Percentiles rank a stretch among this genome's conserved stretches.
These are phyloP conservation scores for Caerostris darwini DNA, from an alignment of 1,140 invertebrate genomes.

Conservation along the genomic window DNA sequence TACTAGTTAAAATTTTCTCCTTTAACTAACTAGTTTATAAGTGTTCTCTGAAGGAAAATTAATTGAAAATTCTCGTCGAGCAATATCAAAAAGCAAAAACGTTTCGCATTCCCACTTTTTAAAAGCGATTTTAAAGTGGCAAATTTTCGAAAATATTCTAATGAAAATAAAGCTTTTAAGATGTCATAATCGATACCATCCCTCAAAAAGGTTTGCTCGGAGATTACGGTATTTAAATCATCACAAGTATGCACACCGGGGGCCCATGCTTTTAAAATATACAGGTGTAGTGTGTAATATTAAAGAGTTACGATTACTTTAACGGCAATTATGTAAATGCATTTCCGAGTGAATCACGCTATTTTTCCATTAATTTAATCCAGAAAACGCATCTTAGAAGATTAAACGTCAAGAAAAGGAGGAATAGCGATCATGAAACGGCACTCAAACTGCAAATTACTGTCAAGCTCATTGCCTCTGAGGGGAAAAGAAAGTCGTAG, in stretches of 20 bases:
- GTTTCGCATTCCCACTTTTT: not conserved
- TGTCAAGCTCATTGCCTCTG: constrained; percentile 54
- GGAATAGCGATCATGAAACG: constrained; percentile 65
- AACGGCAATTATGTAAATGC: constrained; percentile 74
- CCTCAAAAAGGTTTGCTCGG: not conserved
- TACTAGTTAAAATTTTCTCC: too few species aligned
- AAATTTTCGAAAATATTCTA: too few species aligned
- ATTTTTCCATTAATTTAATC: constrained; percentile 75
- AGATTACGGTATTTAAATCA: constrained; percentile 5
- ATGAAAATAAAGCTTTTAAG: not conserved
- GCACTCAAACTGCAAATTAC: constrained; percentile 73
- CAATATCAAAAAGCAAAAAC: not conserved
- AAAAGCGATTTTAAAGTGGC: too few species aligned
- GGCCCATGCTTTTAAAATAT: not conserved
- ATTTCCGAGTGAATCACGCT: constrained; percentile 49
- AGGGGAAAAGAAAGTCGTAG: constrained; percentile 32
- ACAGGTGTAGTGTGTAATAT: constrained; percentile 21
- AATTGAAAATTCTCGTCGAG: too few species aligned
- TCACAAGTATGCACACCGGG: not conserved
- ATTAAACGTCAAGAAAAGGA: constrained; percentile 76
- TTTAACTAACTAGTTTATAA: too few species aligned
- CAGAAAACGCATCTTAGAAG: constrained; percentile 66
- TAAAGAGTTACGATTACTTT: constrained; percentile 66
- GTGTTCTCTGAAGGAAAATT: too few species aligned
- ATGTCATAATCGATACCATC: not conserved